Conservation (phyloP, 1,140 invertebrate genomes). For the Orchestia grillus region DNA sequence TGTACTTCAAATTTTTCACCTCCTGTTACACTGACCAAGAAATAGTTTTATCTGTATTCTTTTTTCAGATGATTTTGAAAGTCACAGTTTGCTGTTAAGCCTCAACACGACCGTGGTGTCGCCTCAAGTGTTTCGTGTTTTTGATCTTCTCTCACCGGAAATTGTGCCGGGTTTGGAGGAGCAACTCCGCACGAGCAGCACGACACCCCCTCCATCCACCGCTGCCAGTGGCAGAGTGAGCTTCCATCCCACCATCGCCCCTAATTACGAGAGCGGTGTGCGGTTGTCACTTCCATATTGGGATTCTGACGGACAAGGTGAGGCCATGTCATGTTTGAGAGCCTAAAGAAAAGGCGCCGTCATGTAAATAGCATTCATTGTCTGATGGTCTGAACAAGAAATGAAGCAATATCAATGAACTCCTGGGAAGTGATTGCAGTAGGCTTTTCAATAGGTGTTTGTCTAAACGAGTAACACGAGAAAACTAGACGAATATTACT, state of each 20-base stretch:
- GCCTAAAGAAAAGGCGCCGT: not conserved
- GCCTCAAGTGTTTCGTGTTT: not conserved
- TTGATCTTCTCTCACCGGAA: constrained; percentile 15
- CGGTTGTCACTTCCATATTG: not conserved
- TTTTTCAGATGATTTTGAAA: not conserved
- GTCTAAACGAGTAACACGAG: no score
- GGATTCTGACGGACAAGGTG: constrained; percentile 21
- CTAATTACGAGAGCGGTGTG: not conserved
- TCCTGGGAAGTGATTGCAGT: not conserved
- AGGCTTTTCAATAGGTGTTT: no score
- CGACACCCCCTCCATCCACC: not conserved
- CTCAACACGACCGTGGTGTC: constrained; percentile 40
- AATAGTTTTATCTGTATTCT: not conserved
- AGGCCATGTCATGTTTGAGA: not conserved
- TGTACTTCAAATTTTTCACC: not conserved
- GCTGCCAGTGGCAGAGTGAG: constrained; percentile 35
- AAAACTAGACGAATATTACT: no score
- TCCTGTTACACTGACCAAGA: no score
- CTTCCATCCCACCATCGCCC: not conserved
- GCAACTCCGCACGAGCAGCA: not conserved
- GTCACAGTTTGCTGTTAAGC: not conserved
- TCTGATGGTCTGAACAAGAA: not conserved
- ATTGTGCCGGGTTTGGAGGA: not conserved
- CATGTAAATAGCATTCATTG: not conserved
- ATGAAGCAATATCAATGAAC: not conserved